These are phyloP conservation scores for Morus bassanus DNA, from an alignment of 2,797 vertebrate genomes.

Conservation along the genomic window DNA sequence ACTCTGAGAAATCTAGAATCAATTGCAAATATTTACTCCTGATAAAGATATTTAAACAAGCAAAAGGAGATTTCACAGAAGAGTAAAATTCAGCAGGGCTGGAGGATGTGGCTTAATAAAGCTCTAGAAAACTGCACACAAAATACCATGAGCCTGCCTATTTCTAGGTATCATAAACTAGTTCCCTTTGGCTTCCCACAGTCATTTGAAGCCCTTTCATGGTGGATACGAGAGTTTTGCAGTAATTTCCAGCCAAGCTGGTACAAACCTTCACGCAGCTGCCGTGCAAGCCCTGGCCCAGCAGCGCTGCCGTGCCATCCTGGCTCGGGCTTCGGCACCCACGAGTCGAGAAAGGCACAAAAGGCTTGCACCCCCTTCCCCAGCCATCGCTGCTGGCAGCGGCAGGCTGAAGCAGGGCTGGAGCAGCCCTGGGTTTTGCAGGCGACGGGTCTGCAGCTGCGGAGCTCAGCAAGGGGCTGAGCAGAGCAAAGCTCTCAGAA, in stretches of 20 bases:
- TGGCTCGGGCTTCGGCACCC: neutral
- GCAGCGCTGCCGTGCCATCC: neutral
- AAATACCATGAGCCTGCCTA: accelerated
- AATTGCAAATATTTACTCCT: neutral
- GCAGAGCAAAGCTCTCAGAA: neutral
- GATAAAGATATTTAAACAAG: neutral
- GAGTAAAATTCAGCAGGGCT: neutral
- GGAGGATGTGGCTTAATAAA: neutral
- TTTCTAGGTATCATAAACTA: neutral
- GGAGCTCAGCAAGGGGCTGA: neutral
- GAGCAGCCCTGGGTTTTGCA: neutral
- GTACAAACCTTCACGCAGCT: neutral
- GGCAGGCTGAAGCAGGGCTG: neutral
- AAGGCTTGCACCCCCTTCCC: neutral
- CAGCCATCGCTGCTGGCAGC: neutral
- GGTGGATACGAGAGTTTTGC: neutral
- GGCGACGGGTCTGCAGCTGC: too few relatives aligned
- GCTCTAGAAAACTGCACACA: neutral
- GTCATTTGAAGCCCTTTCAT: neutral
- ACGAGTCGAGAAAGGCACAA: accelerated
- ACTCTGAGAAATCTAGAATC: neutral
- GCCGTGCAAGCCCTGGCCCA: accelerated
- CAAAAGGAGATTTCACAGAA: neutral
- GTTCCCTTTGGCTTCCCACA: neutral
- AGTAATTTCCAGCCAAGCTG: neutral